Conservation (phyloP, 2,113 vertebrate species). For the Zosterops pallidus region DNA sequence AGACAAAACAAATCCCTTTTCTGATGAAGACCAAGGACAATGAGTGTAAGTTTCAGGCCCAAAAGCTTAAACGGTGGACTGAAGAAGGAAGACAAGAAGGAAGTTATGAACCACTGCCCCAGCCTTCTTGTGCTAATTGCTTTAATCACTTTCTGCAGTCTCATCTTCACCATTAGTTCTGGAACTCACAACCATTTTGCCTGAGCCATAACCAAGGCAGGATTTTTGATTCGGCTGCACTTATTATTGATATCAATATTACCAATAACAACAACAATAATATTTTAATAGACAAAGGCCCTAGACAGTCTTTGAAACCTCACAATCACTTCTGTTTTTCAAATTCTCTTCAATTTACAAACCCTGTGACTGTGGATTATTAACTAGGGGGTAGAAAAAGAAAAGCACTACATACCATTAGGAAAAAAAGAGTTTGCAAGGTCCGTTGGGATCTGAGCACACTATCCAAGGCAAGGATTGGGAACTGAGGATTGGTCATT, state of each 20-base stretch:
- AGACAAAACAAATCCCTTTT: too few species aligned
- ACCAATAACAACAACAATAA: neutral
- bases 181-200: neutral
- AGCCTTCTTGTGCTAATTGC: neutral
- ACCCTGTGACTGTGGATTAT: neutral
- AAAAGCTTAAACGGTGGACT: too few species aligned
- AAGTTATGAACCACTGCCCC: neutral
- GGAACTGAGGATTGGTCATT: neutral
- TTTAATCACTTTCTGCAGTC: neutral
- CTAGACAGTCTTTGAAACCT: neutral
- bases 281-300: neutral
- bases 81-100: too few species aligned
- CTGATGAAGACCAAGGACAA: too few species aligned
- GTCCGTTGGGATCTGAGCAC: neutral
- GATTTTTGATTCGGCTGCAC: neutral
- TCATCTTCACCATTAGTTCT: neutral
- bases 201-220: neutral
- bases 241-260: neutral
- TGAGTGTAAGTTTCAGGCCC: too few species aligned
- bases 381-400: neutral
- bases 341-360: neutral
- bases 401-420: neutral
- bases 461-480: neutral
- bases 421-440: neutral
- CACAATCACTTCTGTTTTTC: neutral